Base-by-base conservation (phyloP, 2,113 vertebrate genomes). In the Plestiodon gilberti region DNA sequence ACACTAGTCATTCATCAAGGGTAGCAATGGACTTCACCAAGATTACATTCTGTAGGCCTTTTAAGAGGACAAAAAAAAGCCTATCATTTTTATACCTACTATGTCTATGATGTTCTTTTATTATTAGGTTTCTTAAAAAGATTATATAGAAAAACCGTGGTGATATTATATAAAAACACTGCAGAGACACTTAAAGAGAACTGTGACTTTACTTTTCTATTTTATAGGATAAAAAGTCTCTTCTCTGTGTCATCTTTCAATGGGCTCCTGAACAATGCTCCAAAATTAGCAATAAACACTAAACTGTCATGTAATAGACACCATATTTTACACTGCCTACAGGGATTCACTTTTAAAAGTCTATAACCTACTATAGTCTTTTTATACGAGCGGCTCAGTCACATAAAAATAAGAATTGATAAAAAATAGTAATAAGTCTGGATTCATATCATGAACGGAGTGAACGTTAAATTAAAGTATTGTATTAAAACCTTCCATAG, bases 371-470 rank as follows among this genome's bases (percentile, higher is more conserved):
- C 88, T 89, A 84, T 87, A 86, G 65, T 74, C 87, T 74, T 94
- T 94, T 90, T 95, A 95, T 86, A 89, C 88, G 90, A 93, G 87
- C 74, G 84, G 86, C 84, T 93, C 90, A 94, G 82, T 94, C 88
- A 91, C 83, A 92, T 94, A 93, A 96, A 96, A 96, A 96, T 95
- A 96, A 94, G 94, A 96, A 95, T 93, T 93, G 94, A 95, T 96
- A 92, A 95, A 96, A 97, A 95, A 94, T 93, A 93, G 88, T 87
- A 94, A 95, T 95, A 95, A 95, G 94, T 94, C 92, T 93, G 90
- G 90, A 88, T 96, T 96, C 96, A 95, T 95, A 90, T 94, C 89
- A 81, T 85, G 75, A 86, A 91, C 81, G 33, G 90, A 91, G 88
- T 89, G 94, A 95, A 95, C 93, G 90, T 94, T 93, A 95, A 96